These are phyloP conservation scores for Leistus spinibarbis DNA, from an alignment of 2,888 invertebrate species.

Conservation along the genomic window DNA sequence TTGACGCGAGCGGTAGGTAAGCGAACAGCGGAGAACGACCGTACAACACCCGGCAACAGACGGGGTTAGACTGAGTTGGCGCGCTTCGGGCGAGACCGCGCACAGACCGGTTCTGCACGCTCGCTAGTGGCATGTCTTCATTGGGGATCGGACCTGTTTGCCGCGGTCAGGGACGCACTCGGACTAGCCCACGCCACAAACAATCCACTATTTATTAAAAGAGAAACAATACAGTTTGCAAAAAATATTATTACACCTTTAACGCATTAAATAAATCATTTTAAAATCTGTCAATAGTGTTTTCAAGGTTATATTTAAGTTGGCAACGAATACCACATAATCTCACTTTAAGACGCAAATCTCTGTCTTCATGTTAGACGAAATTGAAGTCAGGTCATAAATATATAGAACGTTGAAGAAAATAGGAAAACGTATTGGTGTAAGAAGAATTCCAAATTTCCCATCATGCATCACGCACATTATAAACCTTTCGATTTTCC, in stretches of 20 bases:
- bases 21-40: not conserved
- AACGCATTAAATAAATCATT: too few relatives aligned
- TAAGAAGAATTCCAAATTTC: slow-evolving; percentile 33
- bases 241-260: not conserved
- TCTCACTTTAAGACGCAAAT: too few relatives aligned
- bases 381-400: slow-evolving; percentile 27
- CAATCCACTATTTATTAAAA: not conserved
- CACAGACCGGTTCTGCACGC: slow-evolving; percentile 9
- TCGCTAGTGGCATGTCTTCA: slow-evolving; percentile 26
- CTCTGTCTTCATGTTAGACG: too few relatives aligned
- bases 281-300: too few relatives aligned
- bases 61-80: slow-evolving; percentile 14
- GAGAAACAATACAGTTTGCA: not conserved
- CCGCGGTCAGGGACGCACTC: slow-evolving; percentile 5
- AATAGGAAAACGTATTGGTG: slow-evolving; percentile 31
- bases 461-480: slow-evolving; percentile 29
- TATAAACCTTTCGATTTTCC: slow-evolving; percentile 28
- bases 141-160: slow-evolving; percentile 1
- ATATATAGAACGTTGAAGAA: not conserved
- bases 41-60: not conserved
- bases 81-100: slow-evolving; percentile 15
- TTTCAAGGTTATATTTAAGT: too few relatives aligned
- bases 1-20: not conserved
- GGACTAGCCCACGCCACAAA: not conserved
- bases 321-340: too few relatives aligned